phyloP scores from a whole-genome alignment of 2,888 invertebrate genomes.

The Neoaliturus tenellus region DNA sequence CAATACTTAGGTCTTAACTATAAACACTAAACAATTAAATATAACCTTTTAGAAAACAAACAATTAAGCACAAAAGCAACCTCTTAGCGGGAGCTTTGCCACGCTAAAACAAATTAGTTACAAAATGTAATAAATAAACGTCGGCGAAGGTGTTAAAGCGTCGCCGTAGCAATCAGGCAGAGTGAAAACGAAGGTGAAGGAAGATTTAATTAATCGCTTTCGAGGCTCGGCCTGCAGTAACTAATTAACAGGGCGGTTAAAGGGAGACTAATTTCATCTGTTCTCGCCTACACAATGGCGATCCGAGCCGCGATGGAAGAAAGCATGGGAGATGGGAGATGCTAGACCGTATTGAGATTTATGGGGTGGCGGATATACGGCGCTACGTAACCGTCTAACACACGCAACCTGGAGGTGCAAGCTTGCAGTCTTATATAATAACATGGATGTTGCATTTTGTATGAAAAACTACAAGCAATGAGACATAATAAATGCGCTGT shows the following conservation, averaged over 20 bases:
- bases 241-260: conserved; percentile 10
- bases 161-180: background rate
- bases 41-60: background rate
- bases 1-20: too few relatives aligned
- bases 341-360: background rate
- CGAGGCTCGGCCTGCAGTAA: background rate
- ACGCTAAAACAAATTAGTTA: background rate
- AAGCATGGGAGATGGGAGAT: background rate
- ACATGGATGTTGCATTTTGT: too few relatives aligned
- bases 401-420: too few relatives aligned
- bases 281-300: background rate
- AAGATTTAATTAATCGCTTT: conserved; percentile 11
- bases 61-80: background rate
- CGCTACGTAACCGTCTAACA: background rate
- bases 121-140: background rate
- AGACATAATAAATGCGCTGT: too few relatives aligned
- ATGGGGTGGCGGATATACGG: background rate
- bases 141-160: background rate
- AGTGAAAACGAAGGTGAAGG: conserved; percentile 23
- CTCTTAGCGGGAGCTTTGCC: background rate
- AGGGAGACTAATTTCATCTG: background rate
- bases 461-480: too few relatives aligned
- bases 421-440: too few relatives aligned
- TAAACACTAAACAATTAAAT: too few relatives aligned
- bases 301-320: background rate